A percentile compares a stretch with the other conserved stretches of the same genome.
Evolutionary conservation across 2,888 invertebrate genomes (phyloP).

Genomic region (Drosophila demipolita): DNA sequence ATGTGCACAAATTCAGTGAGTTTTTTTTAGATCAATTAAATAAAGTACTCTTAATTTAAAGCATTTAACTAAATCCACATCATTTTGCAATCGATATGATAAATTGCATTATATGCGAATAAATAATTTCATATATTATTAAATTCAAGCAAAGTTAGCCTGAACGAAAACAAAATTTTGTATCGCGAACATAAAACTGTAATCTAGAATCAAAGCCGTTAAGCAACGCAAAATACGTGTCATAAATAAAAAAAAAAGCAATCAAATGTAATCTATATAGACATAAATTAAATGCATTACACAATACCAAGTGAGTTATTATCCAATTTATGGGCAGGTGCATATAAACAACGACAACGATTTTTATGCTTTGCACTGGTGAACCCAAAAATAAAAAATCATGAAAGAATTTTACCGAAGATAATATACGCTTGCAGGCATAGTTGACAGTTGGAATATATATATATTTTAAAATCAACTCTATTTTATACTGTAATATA

Average conservation of each 20-base stretch:
- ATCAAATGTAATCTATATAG: slow-evolving; percentile 21
- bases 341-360: slow-evolving; percentile 8
- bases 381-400: slow-evolving; percentile 11
- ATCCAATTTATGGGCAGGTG: slow-evolving; percentile 35
- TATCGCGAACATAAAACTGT: slow-evolving; percentile 15
- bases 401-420: not conserved
- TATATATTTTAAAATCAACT: not conserved
- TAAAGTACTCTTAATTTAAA: not conserved
- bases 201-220: slow-evolving; percentile 29
- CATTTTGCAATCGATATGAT: slow-evolving; percentile 17
- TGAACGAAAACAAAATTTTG: slow-evolving; percentile 1
- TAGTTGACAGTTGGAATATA: not conserved
- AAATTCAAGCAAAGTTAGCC: slow-evolving; percentile 24
- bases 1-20: not conserved
- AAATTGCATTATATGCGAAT: not conserved
- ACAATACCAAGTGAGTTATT: slow-evolving; percentile 50
- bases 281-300: slow-evolving; percentile 26
- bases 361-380: slow-evolving; percentile 13
- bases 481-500: not conserved
- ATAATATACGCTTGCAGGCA: not conserved
- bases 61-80: not conserved
- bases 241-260: slow-evolving; percentile 10
- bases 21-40: not conserved
- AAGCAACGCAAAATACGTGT: slow-evolving; percentile 18
- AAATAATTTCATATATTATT: slow-evolving; percentile 8